These are phyloP conservation scores for Pristionchus mayeri DNA, from an alignment of 2,888 invertebrate species.

Conservation along the genomic window DNA sequence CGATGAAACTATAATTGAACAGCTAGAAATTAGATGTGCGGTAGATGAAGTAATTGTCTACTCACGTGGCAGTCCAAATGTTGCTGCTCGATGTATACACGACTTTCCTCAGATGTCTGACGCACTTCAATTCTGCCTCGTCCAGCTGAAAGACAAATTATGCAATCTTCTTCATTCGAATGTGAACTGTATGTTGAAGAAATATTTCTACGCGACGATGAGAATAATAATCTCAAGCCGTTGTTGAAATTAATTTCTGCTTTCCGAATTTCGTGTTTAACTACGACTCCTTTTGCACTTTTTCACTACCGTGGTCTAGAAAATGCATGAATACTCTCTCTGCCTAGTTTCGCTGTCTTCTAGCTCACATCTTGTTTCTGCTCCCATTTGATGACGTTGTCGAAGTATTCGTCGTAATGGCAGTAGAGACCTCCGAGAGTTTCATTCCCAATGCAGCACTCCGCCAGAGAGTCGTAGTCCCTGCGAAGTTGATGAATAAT, in stretches of 20 bases:
- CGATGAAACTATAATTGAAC: no score
- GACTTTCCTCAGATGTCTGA: no score
- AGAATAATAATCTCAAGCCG: background rate
- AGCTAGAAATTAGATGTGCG: background rate
- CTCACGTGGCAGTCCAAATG: conserved; percentile 31
- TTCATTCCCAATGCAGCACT: conserved; percentile 31
- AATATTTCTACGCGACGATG: no score
- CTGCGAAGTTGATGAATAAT: background rate
- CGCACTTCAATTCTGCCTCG: no score
- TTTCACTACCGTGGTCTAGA: no score
- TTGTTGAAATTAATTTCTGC: no score
- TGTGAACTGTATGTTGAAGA: no score
- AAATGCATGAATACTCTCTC: no score
- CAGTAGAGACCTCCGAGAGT: conserved; percentile 34
- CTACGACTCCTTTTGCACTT: background rate
- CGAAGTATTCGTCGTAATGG: conserved; percentile 49
- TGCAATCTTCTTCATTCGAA: no score
- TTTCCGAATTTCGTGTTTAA: background rate
- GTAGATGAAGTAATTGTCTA: background rate
- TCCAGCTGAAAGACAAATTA: no score
- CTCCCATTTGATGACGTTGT: background rate
- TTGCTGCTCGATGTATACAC: background rate
- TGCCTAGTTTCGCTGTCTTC: no score
- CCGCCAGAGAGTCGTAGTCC: conserved; percentile 28
- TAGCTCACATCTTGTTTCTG: background rate